These are phyloP conservation scores for Sesia bembeciformis DNA, from an alignment of 2,888 invertebrate genomes.

Conservation along the genomic window DNA sequence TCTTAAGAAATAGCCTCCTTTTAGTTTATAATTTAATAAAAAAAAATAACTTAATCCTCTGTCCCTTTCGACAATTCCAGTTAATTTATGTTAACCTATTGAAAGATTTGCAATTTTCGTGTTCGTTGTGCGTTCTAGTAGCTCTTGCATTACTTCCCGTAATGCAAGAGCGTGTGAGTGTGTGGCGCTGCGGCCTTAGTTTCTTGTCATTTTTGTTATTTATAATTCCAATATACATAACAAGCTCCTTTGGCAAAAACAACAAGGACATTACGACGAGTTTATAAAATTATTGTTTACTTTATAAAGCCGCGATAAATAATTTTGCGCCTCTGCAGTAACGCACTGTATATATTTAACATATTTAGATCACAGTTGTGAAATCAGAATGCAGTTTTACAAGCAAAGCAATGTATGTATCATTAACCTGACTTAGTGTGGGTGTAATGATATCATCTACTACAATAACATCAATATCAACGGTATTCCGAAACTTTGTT, in stretches of 20 bases:
- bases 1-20: too few relatives aligned
- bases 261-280: not conserved
- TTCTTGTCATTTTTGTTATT: not conserved
- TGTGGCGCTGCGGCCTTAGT: not conserved
- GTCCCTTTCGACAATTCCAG: too few relatives aligned
- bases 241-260: not conserved
- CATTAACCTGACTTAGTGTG: slow-evolving; percentile 4
- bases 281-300: not conserved
- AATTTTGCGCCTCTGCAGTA: not conserved
- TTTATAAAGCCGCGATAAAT: not conserved
- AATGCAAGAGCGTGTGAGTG: too few relatives aligned
- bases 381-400: not conserved
- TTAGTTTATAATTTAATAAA: too few relatives aligned
- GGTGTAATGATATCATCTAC: slow-evolving; percentile 8
- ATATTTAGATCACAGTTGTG: not conserved
- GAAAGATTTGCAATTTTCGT: too few relatives aligned
- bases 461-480: slow-evolving; percentile 28
- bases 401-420: not conserved
- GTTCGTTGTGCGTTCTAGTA: too few relatives aligned
- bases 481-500: slow-evolving; percentile 54
- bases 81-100: too few relatives aligned
- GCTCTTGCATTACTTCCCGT: too few relatives aligned
- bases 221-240: not conserved
- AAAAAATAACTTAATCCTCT: too few relatives aligned
- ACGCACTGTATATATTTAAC: too few relatives aligned